phyloP scores from a whole-genome alignment of 2,888 invertebrate genomes.

The Prenolepis imparis region DNA sequence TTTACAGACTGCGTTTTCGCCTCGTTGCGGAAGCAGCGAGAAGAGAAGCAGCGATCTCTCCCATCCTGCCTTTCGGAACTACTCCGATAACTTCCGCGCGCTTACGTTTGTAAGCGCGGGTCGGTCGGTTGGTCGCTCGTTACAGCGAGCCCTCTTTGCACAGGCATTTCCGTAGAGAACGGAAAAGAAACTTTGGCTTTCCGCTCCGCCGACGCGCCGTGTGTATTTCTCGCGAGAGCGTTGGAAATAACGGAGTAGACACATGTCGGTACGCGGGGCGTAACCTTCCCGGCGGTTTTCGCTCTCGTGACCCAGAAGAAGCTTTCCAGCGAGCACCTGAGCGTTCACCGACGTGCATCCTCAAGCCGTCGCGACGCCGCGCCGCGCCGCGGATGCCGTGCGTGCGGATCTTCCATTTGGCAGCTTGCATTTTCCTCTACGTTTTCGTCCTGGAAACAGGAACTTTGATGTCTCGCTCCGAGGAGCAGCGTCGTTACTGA shows the following conservation, averaged over 20 bases:
- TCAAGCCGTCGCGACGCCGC: conserved; percentile 4
- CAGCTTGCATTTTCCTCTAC: conserved; percentile 37
- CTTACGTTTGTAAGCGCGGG: conserved; percentile 9
- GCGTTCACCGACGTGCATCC: conserved; percentile 25
- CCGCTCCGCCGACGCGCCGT: neutral
- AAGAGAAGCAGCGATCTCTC: neutral
- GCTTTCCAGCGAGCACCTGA: conserved; percentile 20
- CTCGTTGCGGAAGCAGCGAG: neutral
- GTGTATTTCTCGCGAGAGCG: conserved; percentile 4
- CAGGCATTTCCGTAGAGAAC: neutral
- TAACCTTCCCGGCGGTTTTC: neutral
- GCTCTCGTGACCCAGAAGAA: conserved; percentile 42
- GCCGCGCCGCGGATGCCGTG: conserved; percentile 3
- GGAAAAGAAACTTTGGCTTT: conserved; percentile 37
- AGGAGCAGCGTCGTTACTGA: conserved; percentile 40
- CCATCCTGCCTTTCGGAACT: neutral
- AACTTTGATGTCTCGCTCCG: conserved; percentile 52
- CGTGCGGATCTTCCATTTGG: conserved; percentile 52
- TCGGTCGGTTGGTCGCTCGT: neutral
- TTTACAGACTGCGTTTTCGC: neutral
- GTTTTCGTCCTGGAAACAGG: conserved; percentile 3
- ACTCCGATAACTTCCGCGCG: conserved; percentile 36
- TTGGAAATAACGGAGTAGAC: conserved; percentile 33
- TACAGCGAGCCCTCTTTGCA: neutral
- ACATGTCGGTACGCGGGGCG: conserved; percentile 21